Base-by-base conservation (phyloP, 2,113 vertebrate species). In the Neofelis nebulosa region DNA sequence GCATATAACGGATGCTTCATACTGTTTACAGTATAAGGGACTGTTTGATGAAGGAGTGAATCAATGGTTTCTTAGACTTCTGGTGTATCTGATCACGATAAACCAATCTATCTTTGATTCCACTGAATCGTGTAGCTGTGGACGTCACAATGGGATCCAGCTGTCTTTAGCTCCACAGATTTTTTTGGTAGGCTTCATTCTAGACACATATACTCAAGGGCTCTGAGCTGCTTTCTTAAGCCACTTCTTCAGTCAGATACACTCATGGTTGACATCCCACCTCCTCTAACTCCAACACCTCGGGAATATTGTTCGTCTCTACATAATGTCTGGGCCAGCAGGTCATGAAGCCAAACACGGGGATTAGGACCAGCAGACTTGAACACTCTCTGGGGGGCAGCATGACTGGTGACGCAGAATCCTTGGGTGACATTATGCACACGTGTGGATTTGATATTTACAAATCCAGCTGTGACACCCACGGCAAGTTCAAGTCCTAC, bases 401-500 rank as follows among this genome's bases (percentile, higher is more conserved):
- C 4, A 84, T 29, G 95, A 57, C 3, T 0, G 2, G 25, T 8
- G 31, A 92, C 50, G 12, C 23, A 76, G 71, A 89, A 25, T 79
- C 27, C n/a, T 98, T 78, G 66, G 76, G 61, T 89, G 94, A 76
- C 50, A 87, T 91, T 74, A 96, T 94, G 36, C 57, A 48, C 38
- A 90, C 71, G 55, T 50, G 3, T 87, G 50, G 9, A 73, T 85
- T 89, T 76, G 48, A 90, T 90, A 33, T 12, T 90, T 91, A 92
- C 31, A 93, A 68, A 69, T 45, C 25, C 29, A 74, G 50, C 41
- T 83, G 41, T 90, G 71, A 68, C 7, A 92, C 21, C 1, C 29
- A 65, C 41, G 38, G 91, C 38, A 78, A 82, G 65, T 50, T 81
- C 38, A 91, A 84, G 41, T n/a, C 25, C 74, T 66, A 92, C 12